These are phyloP conservation scores for Dasysyrphus tricinctus DNA, from an alignment of 2,888 invertebrate species.

Conservation along the genomic window DNA sequence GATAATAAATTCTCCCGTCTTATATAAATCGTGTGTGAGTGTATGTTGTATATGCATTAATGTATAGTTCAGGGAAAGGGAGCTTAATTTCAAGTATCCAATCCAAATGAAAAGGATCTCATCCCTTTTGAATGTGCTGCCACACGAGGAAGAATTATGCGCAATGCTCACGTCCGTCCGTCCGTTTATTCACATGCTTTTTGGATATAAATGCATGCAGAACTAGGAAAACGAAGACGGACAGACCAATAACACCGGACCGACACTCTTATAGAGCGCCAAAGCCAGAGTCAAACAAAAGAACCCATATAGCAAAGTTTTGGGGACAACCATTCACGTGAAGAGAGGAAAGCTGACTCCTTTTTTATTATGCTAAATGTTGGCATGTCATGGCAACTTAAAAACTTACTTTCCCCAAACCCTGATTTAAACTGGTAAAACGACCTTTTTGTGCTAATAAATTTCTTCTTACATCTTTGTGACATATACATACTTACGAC, in stretches of 20 bases:
- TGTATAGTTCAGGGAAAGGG: slow-evolving; percentile 1
- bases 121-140: slow-evolving; percentile 13
- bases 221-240: slow-evolving; percentile 7
- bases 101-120: slow-evolving; percentile 60
- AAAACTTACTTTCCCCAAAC: slow-evolving; percentile 60
- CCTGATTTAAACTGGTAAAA: slow-evolving; percentile 26
- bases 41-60: background rate
- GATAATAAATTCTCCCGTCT: slow-evolving; percentile 70
- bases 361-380: slow-evolving; percentile 45
- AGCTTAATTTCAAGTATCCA: slow-evolving; percentile 70
- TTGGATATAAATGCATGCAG: slow-evolving; percentile 17
- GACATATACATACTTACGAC: background rate
- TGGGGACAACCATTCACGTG: slow-evolving; percentile 49
- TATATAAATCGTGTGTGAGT: slow-evolving; percentile 22
- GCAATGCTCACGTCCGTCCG: slow-evolving; percentile 57
- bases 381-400: slow-evolving; percentile 71
- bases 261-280: slow-evolving; percentile 51
- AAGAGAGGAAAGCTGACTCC: slow-evolving; percentile 10
- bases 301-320: slow-evolving; percentile 32
- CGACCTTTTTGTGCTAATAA: slow-evolving; percentile 73
- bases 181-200: slow-evolving; percentile 36
- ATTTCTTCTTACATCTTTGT: slow-evolving; percentile 50
- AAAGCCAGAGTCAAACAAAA: slow-evolving; percentile 33
- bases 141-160: slow-evolving; percentile 56
- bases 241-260: slow-evolving; percentile 49